A percentile compares a stretch with the other conserved stretches of the same genome.
Conservation (phyloP, 2,797 vertebrate species). For the Harpagifer antarcticus region DNA sequence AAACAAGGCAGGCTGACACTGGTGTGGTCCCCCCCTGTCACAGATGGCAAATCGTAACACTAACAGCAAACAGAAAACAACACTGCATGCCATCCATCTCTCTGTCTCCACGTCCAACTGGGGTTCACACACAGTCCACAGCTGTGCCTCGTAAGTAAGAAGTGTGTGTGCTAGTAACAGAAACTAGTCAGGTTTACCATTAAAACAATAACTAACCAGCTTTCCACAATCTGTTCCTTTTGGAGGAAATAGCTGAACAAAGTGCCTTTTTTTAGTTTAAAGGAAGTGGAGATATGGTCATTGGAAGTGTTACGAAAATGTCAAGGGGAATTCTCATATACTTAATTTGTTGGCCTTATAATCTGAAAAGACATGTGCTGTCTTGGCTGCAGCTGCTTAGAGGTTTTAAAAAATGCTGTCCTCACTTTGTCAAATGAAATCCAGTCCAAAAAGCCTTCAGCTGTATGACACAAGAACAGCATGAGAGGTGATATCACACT, state of each 20-base stretch:
- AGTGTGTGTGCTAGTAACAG: background rate
- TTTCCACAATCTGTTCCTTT: background rate
- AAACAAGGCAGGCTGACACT: conserved; percentile 50
- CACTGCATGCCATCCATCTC: conserved; percentile 56
- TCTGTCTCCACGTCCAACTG: conserved; percentile 51
- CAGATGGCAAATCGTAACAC: conserved; percentile 67
- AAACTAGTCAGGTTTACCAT: background rate
- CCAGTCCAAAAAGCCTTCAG: conserved; percentile 28
- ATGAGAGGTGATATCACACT: conserved; percentile 37
- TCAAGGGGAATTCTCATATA: conserved; percentile 47
- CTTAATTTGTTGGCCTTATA: conserved; percentile 38
- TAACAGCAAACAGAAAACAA: conserved; percentile 71
- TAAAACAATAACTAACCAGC: background rate
- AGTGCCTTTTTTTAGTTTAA: conserved; percentile 9
- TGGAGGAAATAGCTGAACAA: conserved; percentile 20
- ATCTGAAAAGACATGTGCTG: conserved; percentile 46
- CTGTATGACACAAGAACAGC: conserved; percentile 20
- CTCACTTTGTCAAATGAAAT: conserved; percentile 30
- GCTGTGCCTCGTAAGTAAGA: conserved; percentile 59
- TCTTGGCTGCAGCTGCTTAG: conserved; percentile 70
- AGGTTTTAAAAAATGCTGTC: conserved; percentile 24
- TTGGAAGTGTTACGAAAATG: conserved; percentile 54
- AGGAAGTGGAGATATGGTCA: conserved; percentile 29
- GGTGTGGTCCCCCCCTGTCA: conserved; percentile 51
- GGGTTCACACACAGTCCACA: conserved; percentile 71